These are phyloP conservation scores for Arctopsyche grandis DNA, from an alignment of 1,140 invertebrate genomes.

Conservation along the genomic window DNA sequence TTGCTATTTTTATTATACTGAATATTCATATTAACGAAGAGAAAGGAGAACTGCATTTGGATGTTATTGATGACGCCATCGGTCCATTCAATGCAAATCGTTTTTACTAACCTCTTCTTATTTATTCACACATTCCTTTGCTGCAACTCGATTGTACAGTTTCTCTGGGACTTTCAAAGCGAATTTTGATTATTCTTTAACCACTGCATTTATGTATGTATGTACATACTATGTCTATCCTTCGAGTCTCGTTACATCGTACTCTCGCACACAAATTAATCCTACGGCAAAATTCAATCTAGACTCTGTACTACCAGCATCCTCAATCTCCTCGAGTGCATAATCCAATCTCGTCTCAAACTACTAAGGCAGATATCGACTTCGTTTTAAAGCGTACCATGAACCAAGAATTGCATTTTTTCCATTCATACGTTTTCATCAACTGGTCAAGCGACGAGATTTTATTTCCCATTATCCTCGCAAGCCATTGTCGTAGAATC, in stretches of 20 bases:
- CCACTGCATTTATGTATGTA: not conserved
- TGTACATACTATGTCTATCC: not conserved
- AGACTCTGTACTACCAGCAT: not conserved
- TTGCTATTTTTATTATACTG: too few relatives aligned
- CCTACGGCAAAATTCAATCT: slow-evolving; percentile 20
- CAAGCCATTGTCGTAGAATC: not conserved
- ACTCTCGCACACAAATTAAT: not conserved
- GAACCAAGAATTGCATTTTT: not conserved
- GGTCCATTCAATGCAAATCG: slow-evolving; percentile 23
- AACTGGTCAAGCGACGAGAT: not conserved
- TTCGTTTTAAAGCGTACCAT: not conserved
- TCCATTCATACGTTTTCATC: not conserved
- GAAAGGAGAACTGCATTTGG: slow-evolving; percentile 15
- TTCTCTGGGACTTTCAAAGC: not conserved
- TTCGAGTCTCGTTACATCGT: not conserved
- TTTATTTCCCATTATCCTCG: not conserved
- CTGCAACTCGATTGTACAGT: not conserved
- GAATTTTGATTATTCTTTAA: not conserved
- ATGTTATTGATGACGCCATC: not conserved
- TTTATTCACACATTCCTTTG: slow-evolving; percentile 3
- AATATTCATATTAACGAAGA: not conserved
- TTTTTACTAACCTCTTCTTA: too few relatives aligned
- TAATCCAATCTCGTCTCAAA: slow-evolving; percentile 19
- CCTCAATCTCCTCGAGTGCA: slow-evolving; percentile 19
- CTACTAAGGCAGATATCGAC: not conserved